These are phyloP conservation scores for Caenorhabditis sp. DNA, from an alignment of 2,888 invertebrate species.

Conservation along the genomic window DNA sequence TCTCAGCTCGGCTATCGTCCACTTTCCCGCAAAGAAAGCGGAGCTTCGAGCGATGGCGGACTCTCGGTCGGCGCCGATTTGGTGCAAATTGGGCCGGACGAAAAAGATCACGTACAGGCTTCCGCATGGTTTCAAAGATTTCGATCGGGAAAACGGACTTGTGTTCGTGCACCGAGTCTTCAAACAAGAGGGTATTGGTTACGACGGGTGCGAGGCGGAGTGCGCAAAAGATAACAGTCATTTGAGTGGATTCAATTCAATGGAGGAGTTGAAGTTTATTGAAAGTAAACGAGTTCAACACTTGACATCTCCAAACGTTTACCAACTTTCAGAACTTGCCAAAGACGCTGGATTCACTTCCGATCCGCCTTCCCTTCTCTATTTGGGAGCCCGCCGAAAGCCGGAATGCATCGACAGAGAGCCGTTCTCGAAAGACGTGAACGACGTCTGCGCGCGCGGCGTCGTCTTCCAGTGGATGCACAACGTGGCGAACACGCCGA, in stretches of 20 bases:
- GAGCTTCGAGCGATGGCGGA: neutral
- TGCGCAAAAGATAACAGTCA: neutral
- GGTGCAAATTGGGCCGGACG: neutral
- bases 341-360: neutral
- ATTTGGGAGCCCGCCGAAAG: neutral
- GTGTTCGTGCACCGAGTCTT: neutral
- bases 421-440: neutral
- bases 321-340: neutral
- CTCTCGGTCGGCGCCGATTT: neutral
- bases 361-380: neutral
- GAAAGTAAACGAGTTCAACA: neutral
- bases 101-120: too few relatives aligned
- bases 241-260: neutral
- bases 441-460: neutral
- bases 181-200: too few relatives aligned
- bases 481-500: neutral
- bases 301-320: too few relatives aligned
- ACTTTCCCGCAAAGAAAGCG: neutral
- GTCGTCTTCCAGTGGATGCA: neutral
- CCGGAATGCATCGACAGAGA: neutral
- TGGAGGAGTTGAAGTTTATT: neutral
- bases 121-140: neutral
- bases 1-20: neutral
- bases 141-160: neutral
- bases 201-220: too few relatives aligned